Evolutionary conservation across 1,140 invertebrate genomes (phyloP).

Genomic region (Cydia pomonella): DNA sequence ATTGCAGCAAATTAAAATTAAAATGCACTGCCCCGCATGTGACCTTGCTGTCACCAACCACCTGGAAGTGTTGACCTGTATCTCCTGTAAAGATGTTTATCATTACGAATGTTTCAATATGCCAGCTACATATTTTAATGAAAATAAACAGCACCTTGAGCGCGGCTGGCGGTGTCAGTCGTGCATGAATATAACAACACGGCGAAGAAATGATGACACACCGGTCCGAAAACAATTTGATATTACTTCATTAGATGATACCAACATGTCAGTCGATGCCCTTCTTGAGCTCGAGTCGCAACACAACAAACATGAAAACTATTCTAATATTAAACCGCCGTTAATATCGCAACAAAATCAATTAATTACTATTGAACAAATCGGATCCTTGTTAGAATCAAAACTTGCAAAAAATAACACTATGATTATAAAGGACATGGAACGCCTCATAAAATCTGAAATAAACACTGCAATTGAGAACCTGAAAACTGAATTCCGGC

Average conservation of each 20-base stretch:
- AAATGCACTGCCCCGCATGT: not conserved
- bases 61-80: not conserved
- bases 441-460: not conserved
- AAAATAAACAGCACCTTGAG: not conserved
- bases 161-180: not conserved
- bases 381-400: not conserved
- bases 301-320: not conserved
- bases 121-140: not conserved
- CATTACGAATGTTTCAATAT: not conserved
- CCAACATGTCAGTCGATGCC: not conserved
- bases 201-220: not conserved
- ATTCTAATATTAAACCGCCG: not conserved
- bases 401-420: not conserved
- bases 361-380: slow-evolving; percentile 4
- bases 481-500: not conserved
- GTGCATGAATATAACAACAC: not conserved
- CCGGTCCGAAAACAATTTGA: not conserved
- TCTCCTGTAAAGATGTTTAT: not conserved
- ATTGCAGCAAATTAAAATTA: not conserved
- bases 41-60: not conserved
- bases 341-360: not conserved
- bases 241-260: not conserved
- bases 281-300: not conserved
- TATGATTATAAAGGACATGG: not conserved
- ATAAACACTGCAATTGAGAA: not conserved